phyloP scores from a whole-genome alignment of 2,797 vertebrate genomes.

The Darevskia mixta region DNA sequence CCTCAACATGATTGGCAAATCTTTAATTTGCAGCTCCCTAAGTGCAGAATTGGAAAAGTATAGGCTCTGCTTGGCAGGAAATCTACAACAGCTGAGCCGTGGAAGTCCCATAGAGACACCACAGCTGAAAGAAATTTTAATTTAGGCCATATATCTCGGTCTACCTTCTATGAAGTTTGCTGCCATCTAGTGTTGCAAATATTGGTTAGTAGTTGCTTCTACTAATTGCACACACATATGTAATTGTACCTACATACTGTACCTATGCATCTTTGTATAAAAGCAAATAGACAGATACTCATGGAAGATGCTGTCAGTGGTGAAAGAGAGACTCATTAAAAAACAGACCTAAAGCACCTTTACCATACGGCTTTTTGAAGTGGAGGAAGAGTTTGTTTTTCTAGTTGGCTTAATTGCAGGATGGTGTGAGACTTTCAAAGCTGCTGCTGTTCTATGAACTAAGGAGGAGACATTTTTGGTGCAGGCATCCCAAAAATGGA shows the following conservation, averaged over 20 bases:
- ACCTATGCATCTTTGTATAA: too few relatives aligned
- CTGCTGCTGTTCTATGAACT: background rate
- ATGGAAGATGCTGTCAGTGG: background rate
- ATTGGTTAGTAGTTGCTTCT: background rate
- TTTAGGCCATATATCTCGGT: background rate
- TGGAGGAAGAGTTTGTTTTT: background rate
- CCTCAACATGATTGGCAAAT: background rate
- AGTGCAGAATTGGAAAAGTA: conserved; percentile 37
- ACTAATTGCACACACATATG: background rate
- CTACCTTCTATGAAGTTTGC: conserved; percentile 69
- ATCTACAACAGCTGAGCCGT: conserved; percentile 32
- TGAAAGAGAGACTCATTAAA: background rate
- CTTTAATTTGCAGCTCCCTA: conserved; percentile 10
- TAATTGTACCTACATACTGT: too few relatives aligned
- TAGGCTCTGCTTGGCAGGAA: background rate
- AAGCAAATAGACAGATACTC: too few relatives aligned
- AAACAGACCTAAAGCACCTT: background rate
- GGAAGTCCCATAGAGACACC: conserved; percentile 25
- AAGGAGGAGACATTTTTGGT: too few relatives aligned
- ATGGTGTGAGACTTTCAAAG: background rate
- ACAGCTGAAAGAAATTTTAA: background rate
- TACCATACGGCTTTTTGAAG: background rate
- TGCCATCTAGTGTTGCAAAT: conserved; percentile 78
- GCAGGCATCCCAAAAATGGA: too few relatives aligned
- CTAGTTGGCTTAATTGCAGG: background rate